These are phyloP conservation scores for Parasteatoda tepidariorum DNA, from an alignment of 1,140 invertebrate species.

Conservation along the genomic window DNA sequence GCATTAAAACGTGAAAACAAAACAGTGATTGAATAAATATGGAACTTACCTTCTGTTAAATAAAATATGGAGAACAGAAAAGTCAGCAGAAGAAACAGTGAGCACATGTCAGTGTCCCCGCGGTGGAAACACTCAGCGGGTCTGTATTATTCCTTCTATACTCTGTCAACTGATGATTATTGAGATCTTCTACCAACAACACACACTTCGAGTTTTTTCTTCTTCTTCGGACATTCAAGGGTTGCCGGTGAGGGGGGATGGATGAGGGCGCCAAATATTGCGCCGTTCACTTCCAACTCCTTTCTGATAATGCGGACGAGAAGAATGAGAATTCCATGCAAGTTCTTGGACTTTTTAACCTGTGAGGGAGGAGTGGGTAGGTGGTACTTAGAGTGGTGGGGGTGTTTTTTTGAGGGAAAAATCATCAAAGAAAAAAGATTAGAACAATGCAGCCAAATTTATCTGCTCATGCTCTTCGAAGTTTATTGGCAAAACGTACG, in stretches of 20 bases:
- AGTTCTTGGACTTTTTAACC: background rate
- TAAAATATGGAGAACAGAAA: slow-evolving; percentile 11
- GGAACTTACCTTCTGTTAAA: slow-evolving; percentile 19
- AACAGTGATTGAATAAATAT: background rate
- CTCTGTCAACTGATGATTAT: slow-evolving; percentile 43
- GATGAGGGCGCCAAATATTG: background rate
- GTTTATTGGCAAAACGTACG: too few species aligned
- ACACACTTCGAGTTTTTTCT: background rate
- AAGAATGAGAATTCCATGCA: background rate
- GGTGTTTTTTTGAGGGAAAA: background rate
- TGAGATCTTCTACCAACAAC: background rate
- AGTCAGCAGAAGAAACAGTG: background rate
- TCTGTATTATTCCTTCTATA: background rate
- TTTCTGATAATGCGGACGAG: background rate
- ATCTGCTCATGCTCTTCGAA: too few species aligned
- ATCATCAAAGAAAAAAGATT: too few species aligned
- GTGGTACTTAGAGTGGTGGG: background rate
- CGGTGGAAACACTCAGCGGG: slow-evolving; percentile 8
- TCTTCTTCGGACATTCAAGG: background rate
- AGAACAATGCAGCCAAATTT: too few species aligned
- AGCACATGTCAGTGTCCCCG: slow-evolving; percentile 18
- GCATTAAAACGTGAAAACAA: too few species aligned
- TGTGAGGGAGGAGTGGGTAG: background rate
- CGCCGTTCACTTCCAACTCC: background rate
- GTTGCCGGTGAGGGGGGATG: background rate